Base-by-base conservation (phyloP, 2,113 vertebrate species). In the Eira barbara region DNA sequence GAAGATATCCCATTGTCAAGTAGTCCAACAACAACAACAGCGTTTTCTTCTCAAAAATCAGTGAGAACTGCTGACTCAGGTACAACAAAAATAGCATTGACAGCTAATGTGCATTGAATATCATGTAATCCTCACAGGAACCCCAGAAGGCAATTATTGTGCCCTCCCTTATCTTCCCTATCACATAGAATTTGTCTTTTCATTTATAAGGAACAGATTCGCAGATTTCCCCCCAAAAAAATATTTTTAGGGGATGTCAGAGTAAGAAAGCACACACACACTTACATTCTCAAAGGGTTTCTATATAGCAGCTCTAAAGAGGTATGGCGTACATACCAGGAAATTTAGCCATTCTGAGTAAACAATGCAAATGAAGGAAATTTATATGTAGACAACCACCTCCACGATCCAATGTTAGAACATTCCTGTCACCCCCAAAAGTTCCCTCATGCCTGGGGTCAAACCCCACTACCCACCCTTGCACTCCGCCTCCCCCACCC, bases 11-110 rank as follows among this genome's bases (percentile, higher is more conserved):
- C 45, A 31, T 81, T 52, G 71, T 29, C 61, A 89, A 89, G 4
- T 59, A 95, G 49, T 76, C 1, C 4, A 36, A 69, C 27, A 47
- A 47, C 23, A 45, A 84, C 65, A 18, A 69, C 65, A 6, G 49
- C 57, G 29, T 18, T 91, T 80, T 85, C 21, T 47, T 89, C 39
- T 85, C 88, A 91, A 92, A 98, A 71, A 31, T 42, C 89, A 79
- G 20, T 69, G 34, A 5, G 14, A 81, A 57, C 87, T 39, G 34
- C 21, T 89, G 47, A 36, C 25, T 87, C n/a, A 78, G 34, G 9
- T 47, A 29, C 7, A 36, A 55, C 25, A 74, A 78, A 86, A 85
- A 89, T 18, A 94, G 6, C 8, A 79, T 36, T 34, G 55, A 39
- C 6, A 82, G 47, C 2, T 61, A 47, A 57, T 4, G 15, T n/a